phyloP scores from a whole-genome alignment of 2,113 vertebrate genomes.

The Odontophorus gujanensis region DNA sequence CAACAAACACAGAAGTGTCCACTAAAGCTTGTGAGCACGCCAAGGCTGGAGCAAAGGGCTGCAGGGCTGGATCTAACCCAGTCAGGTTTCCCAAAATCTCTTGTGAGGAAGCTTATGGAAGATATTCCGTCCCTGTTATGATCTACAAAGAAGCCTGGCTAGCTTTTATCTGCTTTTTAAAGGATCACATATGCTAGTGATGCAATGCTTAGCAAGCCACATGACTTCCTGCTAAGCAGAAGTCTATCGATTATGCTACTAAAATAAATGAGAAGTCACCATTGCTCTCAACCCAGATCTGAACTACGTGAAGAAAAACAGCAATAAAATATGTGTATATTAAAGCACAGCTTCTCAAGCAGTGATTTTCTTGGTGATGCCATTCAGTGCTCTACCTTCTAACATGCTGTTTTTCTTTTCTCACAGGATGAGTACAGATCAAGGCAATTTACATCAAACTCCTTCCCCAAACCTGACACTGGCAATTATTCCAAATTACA shows the following conservation, averaged over 20 bases:
- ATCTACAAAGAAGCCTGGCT: not conserved
- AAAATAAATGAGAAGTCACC: slow-evolving; percentile 51
- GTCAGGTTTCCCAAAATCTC: not conserved
- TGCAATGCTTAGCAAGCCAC: not conserved
- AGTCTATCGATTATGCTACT: not conserved
- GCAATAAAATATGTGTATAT: not conserved
- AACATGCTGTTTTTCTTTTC: not conserved
- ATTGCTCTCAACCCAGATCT: not conserved
- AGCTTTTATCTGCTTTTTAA: not conserved
- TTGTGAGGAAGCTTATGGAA: not conserved
- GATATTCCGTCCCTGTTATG: not conserved
- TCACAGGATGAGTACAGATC: not conserved
- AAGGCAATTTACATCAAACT: slow-evolving; percentile 21
- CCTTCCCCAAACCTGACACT: slow-evolving; percentile 68
- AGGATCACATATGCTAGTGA: not conserved
- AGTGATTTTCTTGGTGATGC: not conserved
- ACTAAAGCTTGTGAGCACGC: not conserved
- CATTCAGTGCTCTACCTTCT: not conserved
- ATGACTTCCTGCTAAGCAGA: slow-evolving; percentile 35
- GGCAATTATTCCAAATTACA: slow-evolving; percentile 79
- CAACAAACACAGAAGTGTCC: not conserved
- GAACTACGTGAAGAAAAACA: not conserved
- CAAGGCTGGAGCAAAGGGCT: not conserved
- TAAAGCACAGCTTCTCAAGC: not conserved
- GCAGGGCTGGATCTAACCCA: not conserved